phyloP scores from a whole-genome alignment of 2,113 vertebrate genomes.

The Phasianus colchicus region DNA sequence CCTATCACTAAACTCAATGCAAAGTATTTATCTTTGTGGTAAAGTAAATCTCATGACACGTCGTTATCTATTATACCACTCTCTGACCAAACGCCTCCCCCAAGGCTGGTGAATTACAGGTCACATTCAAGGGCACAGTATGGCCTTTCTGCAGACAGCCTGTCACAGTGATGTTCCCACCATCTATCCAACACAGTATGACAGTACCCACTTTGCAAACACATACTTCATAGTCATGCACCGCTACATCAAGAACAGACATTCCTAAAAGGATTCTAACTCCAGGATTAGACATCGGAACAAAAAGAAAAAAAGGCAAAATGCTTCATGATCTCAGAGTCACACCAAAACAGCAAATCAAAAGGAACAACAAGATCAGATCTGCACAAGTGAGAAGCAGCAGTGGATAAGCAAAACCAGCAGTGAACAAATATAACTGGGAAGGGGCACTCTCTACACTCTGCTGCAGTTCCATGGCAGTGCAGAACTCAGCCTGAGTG shows the following conservation, averaged over 20 bases:
- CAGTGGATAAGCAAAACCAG: not conserved
- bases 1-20: not conserved
- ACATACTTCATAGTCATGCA: not conserved
- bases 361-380: not conserved
- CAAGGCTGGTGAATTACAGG: not conserved
- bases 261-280: not conserved
- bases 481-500: not conserved
- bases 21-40: not conserved
- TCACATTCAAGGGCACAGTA: not conserved
- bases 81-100: not conserved
- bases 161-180: not conserved
- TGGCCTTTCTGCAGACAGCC: not conserved
- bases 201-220: not conserved
- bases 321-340: not conserved
- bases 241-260: not conserved
- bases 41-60: not conserved
- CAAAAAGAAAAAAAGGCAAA: not conserved
- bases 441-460: not conserved
- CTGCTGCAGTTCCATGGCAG: fast-evolving
- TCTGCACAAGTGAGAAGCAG: not conserved
- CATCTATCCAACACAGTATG: fast-evolving
- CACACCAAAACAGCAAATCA: not conserved
- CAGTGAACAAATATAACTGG: not conserved
- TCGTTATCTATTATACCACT: not conserved
- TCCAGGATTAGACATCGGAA: not conserved